phyloP scores from a whole-genome alignment of 2,113 vertebrate species.

The Tyrannus savana region DNA sequence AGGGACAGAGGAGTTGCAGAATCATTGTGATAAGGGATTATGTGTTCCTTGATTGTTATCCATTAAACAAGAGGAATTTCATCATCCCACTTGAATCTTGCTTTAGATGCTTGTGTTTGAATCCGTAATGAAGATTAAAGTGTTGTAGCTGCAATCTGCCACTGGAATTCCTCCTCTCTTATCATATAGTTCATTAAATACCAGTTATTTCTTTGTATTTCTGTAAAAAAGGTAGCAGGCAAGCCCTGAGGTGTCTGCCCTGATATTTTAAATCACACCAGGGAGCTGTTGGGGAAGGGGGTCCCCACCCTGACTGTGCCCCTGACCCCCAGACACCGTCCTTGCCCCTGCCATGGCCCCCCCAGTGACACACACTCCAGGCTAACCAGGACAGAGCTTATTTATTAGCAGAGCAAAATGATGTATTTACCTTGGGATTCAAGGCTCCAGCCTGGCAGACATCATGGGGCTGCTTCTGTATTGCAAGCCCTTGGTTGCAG shows the following conservation, averaged over 20 bases:
- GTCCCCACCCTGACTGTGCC: neutral
- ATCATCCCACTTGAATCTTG: constrained; percentile 52
- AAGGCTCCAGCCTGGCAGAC: neutral
- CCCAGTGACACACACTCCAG: neutral
- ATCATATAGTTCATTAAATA: neutral
- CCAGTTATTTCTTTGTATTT: neutral
- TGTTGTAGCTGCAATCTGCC: neutral
- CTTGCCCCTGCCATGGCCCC: neutral
- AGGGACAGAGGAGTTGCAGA: constrained; percentile 35
- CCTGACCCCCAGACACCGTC: neutral
- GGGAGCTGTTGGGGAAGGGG: neutral
- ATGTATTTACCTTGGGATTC: neutral
- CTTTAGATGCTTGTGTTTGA: constrained; percentile 4
- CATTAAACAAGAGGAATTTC: constrained; percentile 66
- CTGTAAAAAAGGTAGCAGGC: neutral
- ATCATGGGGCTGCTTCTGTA: rapidly evolving
- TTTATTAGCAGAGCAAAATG: constrained; percentile 7
- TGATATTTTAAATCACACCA: neutral
- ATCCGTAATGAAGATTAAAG: constrained; percentile 44
- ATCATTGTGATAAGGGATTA: constrained; percentile 25
- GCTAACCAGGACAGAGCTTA: neutral
- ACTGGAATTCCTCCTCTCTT: neutral
- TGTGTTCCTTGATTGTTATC: constrained; percentile 65
- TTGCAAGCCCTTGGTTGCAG: neutral
- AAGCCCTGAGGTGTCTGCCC: neutral